Conservation (phyloP, 2,113 vertebrate genomes). For the Trachemys scripta region DNA sequence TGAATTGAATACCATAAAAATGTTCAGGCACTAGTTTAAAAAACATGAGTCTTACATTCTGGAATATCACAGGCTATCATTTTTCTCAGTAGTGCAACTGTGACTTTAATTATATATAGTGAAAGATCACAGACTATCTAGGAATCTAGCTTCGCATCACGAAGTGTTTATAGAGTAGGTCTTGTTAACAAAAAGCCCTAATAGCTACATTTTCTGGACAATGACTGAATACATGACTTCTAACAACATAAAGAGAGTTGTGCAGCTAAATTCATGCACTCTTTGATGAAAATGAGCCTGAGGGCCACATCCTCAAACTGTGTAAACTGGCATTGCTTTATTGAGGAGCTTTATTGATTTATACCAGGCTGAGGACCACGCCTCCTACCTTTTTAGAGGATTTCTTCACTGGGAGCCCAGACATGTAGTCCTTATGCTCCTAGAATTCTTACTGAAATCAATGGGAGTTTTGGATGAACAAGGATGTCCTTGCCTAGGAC, state of each 20-base stretch:
- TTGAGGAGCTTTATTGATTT: background rate
- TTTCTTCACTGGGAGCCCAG: background rate
- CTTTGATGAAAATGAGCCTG: background rate
- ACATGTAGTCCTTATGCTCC: background rate
- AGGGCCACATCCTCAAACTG: background rate
- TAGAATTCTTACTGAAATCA: background rate
- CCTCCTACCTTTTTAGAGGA: background rate
- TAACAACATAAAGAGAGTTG: background rate
- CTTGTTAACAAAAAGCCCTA: background rate
- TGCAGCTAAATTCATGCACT: background rate
- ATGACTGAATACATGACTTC: background rate
- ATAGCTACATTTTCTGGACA: background rate
- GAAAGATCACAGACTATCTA: background rate
- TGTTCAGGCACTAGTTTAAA: background rate
- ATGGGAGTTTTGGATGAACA: fast-evolving
- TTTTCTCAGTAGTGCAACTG: background rate
- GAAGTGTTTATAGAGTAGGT: background rate
- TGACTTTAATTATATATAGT: background rate
- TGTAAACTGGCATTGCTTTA: background rate
- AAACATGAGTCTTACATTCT: fast-evolving
- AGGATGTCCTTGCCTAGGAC: background rate
- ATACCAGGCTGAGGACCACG: background rate
- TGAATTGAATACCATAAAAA: background rate
- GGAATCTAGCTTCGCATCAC: background rate
- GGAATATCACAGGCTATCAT: background rate